Evolutionary conservation across 2,888 invertebrate genomes (phyloP).

Genomic region (Andrena flavipes): DNA sequence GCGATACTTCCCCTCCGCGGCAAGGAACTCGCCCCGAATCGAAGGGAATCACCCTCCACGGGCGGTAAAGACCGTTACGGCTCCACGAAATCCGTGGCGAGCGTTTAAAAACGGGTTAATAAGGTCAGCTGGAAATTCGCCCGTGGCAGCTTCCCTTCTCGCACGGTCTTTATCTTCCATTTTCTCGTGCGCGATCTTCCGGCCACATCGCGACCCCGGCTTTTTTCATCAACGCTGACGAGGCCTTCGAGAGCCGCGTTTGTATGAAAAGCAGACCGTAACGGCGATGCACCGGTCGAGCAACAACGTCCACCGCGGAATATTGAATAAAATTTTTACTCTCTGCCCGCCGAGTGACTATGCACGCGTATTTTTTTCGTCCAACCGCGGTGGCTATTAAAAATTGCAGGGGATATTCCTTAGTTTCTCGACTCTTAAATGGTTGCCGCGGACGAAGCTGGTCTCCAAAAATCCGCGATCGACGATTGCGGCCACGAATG

Average conservation of each 20-base stretch:
- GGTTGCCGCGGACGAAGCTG: too few species aligned
- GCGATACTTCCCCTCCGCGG: not conserved
- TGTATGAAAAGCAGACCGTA: slow-evolving; percentile 61
- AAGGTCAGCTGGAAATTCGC: slow-evolving; percentile 48
- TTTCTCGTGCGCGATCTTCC: slow-evolving; percentile 38
- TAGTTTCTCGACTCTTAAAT: too few species aligned
- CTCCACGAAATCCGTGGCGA: slow-evolving; percentile 15
- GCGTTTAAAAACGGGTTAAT: slow-evolving; percentile 52
- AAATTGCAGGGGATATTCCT: not conserved
- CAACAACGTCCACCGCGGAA: slow-evolving; percentile 31
- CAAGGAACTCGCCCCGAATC: slow-evolving; percentile 1
- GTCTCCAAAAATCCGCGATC: too few species aligned
- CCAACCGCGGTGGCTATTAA: not conserved
- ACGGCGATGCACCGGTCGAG: slow-evolving; percentile 41
- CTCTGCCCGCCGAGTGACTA: not conserved
- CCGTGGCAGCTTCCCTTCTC: slow-evolving; percentile 10
- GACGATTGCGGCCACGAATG: too few species aligned
- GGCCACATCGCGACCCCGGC: slow-evolving; percentile 27
- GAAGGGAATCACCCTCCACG: slow-evolving; percentile 11
- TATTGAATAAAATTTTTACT: slow-evolving; percentile 43
- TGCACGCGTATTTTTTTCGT: not conserved
- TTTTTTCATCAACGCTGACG: slow-evolving; percentile 59
- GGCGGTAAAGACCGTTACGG: not conserved
- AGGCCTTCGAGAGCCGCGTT: slow-evolving; percentile 55
- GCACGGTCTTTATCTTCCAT: slow-evolving; percentile 30